phyloP scores from a whole-genome alignment of 2,797 vertebrate species.

The Chrosomus eos region DNA sequence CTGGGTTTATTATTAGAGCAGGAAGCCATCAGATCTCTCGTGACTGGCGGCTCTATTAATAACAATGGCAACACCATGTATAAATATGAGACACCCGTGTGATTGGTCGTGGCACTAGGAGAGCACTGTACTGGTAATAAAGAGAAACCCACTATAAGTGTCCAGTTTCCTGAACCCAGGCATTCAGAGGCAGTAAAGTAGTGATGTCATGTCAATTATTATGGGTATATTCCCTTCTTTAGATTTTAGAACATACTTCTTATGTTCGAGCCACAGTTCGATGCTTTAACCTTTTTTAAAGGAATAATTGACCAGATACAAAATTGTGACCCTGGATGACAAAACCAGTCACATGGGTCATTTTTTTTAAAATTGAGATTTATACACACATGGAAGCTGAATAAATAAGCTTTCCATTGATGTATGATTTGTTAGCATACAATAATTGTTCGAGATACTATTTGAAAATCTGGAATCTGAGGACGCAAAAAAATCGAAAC shows the following conservation, averaged over 20 bases:
- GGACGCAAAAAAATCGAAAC: no score
- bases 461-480: no score
- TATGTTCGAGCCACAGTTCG: background rate
- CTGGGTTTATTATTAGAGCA: slow-evolving; percentile 54
- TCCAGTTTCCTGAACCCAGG: slow-evolving; percentile 22
- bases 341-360: no score
- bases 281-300: background rate
- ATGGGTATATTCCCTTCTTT: background rate
- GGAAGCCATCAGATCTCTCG: slow-evolving; percentile 44
- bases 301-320: background rate
- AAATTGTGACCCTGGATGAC: no score
- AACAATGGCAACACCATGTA: slow-evolving; percentile 48
- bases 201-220: slow-evolving; percentile 35
- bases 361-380: no score
- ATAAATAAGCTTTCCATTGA: no score
- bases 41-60: slow-evolving; percentile 54
- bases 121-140: slow-evolving; percentile 1
- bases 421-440: no score
- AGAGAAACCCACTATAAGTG: slow-evolving; percentile 20
- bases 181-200: background rate
- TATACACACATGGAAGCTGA: no score
- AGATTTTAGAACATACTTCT: background rate
- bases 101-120: slow-evolving; percentile 6
- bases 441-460: no score
- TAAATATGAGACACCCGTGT: slow-evolving; percentile 20